phyloP scores from a whole-genome alignment of 2,797 vertebrate genomes.

The Petrocephalus schoutedeni region DNA sequence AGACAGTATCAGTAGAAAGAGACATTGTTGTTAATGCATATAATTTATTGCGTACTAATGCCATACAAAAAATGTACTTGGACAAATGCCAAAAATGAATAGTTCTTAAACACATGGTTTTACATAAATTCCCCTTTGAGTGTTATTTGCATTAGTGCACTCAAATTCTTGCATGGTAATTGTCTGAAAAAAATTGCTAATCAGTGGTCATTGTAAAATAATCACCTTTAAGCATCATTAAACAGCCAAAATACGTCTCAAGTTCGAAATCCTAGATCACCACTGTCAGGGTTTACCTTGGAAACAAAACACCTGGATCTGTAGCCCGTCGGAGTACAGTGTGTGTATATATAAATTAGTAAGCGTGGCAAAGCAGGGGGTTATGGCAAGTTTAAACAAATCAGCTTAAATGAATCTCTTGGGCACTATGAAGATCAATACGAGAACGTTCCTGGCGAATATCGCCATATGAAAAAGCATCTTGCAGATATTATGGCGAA shows the following conservation, averaged over 20 bases:
- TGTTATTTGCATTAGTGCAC: neutral
- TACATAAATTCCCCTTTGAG: neutral
- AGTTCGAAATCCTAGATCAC: neutral
- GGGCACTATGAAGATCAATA: neutral
- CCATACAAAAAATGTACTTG: neutral
- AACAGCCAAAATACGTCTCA: neutral
- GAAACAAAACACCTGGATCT: neutral
- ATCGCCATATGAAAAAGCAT: slow-evolving; percentile 38
- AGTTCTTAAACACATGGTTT: neutral
- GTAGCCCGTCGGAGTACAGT: neutral
- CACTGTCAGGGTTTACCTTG: slow-evolving; percentile 1
- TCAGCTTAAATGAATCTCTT: neutral
- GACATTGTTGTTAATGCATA: neutral
- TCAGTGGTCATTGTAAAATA: neutral
- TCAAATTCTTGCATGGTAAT: neutral
- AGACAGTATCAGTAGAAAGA: neutral
- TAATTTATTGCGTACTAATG: neutral
- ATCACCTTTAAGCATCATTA: slow-evolving; percentile 3
- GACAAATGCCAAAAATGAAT: neutral
- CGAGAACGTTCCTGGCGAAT: slow-evolving; percentile 13
- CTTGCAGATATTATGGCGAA: slow-evolving; percentile 23
- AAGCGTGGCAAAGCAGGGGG: neutral
- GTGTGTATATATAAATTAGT: neutral
- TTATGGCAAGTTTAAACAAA: slow-evolving; percentile 6
- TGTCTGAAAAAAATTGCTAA: neutral